Conservation (phyloP, 2,888 invertebrate species). For the Gymnosoma rotundatum region DNA sequence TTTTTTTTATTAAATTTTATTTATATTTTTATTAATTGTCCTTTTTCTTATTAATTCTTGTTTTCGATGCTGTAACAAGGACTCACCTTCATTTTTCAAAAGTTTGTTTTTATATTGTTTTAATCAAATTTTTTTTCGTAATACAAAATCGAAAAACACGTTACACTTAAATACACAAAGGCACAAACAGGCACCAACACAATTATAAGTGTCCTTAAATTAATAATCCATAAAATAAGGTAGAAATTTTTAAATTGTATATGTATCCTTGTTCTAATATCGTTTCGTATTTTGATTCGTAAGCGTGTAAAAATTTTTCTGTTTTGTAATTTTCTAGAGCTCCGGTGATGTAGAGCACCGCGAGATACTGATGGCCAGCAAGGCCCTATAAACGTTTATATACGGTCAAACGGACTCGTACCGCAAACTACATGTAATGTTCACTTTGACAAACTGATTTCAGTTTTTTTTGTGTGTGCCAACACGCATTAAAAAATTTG, state of each 20-base stretch:
- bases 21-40: conserved; percentile 28
- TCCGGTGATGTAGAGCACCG: conserved; percentile 82
- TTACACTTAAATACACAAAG: conserved; percentile 8
- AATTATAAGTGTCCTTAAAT: conserved; percentile 54
- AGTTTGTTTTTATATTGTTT: conserved; percentile 47
- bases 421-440: conserved; percentile 59
- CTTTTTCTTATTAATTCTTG: conserved; percentile 29
- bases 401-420: conserved; percentile 81
- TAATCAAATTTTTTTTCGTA: conserved; percentile 10
- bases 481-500: conserved; percentile 67
- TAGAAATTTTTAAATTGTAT: background rate
- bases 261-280: conserved; percentile 56
- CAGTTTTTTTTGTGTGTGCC: conserved; percentile 57
- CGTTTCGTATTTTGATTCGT: conserved; percentile 21
- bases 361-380: conserved; percentile 82
- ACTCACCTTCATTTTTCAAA: conserved; percentile 75
- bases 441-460: conserved; percentile 66
- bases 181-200: background rate
- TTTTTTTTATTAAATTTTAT: background rate
- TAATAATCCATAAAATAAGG: conserved; percentile 58
- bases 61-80: conserved; percentile 24
- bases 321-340: conserved; percentile 69
- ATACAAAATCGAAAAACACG: conserved; percentile 32
- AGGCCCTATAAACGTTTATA: conserved; percentile 83
- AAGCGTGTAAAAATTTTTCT: conserved; percentile 15